Evolutionary conservation across 2,113 vertebrate species (phyloP).

Genomic region (Oncorhynchus gorbuscha): DNA sequence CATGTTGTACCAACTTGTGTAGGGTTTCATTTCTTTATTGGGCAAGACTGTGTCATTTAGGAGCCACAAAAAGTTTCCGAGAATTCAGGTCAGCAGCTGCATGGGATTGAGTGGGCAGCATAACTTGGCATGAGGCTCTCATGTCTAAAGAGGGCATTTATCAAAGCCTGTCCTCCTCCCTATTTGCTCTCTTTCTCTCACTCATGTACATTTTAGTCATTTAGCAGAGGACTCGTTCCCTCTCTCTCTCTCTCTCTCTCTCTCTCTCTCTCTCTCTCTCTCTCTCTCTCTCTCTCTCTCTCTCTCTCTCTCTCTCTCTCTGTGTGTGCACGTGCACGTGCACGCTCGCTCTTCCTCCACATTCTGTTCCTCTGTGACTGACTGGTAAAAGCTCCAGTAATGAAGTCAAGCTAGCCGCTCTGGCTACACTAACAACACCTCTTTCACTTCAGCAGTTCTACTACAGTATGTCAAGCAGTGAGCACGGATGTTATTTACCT

Average conservation of each 20-base stretch:
- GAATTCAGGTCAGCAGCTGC: slow-evolving; percentile 6
- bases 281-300: no score
- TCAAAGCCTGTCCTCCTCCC: slow-evolving; percentile 27
- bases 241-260: no score
- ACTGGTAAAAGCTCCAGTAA: slow-evolving; percentile 48
- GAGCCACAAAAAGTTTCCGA: not conserved
- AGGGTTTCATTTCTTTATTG: no score
- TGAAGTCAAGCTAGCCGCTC: slow-evolving; percentile 52
- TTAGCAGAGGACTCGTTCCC: no score
- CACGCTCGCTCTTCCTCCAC: slow-evolving; percentile 7
- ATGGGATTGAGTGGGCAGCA: slow-evolving; percentile 41
- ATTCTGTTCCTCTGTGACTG: slow-evolving; percentile 19
- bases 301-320: no score
- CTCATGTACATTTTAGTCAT: no score
- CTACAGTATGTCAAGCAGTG: not conserved
- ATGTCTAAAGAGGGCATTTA: slow-evolving; percentile 31
- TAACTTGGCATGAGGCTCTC: slow-evolving; percentile 37
- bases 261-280: no score
- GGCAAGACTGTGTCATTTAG: not conserved
- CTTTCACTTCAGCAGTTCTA: slow-evolving; percentile 47
- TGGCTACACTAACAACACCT: slow-evolving; percentile 49
- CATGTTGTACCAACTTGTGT: no score
- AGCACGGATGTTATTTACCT: slow-evolving; percentile 5
- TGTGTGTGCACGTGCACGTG: no score
- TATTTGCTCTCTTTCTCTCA: not conserved